Evolutionary conservation across 2,797 vertebrate species (phyloP).

Genomic region (Peromyscus eremicus): DNA sequence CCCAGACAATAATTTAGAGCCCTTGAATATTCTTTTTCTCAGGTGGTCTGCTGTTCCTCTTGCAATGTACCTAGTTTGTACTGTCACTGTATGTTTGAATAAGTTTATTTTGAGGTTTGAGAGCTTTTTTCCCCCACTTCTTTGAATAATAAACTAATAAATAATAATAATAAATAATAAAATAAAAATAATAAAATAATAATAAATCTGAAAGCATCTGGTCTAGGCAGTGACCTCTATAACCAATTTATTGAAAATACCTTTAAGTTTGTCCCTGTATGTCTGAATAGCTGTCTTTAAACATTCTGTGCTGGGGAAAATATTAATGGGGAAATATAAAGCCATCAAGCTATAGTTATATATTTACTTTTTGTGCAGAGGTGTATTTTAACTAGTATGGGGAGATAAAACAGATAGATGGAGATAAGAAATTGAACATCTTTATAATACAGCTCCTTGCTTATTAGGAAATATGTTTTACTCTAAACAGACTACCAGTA

Average conservation of each 20-base stretch:
- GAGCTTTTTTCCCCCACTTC: background rate
- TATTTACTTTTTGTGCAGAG: background rate
- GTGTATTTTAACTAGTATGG: background rate
- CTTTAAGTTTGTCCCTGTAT: background rate
- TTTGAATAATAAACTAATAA: background rate
- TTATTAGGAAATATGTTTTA: background rate
- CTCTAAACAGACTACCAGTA: background rate
- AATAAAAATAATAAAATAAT: no score
- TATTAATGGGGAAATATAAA: background rate
- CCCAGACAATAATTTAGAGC: background rate
- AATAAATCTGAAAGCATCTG: background rate
- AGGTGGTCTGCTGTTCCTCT: background rate
- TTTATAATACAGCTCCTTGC: background rate
- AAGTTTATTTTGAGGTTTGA: background rate
- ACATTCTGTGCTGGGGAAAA: constrained; percentile 3
- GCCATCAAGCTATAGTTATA: background rate
- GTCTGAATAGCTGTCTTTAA: background rate
- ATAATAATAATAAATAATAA: no score
- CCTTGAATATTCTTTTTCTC: background rate
- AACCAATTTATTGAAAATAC: constrained; percentile 19
- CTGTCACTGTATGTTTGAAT: background rate
- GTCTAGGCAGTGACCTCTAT: background rate
- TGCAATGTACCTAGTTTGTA: background rate
- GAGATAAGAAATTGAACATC: background rate
- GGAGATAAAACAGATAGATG: background rate